These are phyloP conservation scores for Lissonota sp. DNA, from an alignment of 2,888 invertebrate species.

Conservation along the genomic window DNA sequence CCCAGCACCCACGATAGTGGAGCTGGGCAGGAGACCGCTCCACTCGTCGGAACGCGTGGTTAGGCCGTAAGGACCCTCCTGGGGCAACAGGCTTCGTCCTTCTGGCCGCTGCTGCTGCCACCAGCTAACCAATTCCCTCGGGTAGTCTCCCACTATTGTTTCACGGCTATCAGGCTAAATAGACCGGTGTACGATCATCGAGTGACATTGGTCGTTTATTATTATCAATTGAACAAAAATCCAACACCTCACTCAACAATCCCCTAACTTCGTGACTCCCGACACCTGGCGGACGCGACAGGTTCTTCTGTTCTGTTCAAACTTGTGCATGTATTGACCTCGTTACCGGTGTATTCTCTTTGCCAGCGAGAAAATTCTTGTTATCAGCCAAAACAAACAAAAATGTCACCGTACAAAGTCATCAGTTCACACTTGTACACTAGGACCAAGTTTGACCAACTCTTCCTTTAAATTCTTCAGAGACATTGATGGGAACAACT, in stretches of 20 bases:
- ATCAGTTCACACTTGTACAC: too few relatives aligned
- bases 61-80: conserved; percentile 80
- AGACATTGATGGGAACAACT: background rate
- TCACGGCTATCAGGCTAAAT: conserved; percentile 47
- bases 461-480: background rate
- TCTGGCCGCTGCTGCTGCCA: conserved; percentile 65
- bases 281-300: conserved; percentile 45
- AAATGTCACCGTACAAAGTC: too few relatives aligned
- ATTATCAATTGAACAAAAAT: background rate
- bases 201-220: conserved; percentile 50
- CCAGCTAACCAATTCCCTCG: conserved; percentile 60
- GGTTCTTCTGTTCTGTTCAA: conserved; percentile 20
- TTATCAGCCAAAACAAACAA: background rate
- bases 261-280: conserved; percentile 12
- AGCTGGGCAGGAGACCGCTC: conserved; percentile 84
- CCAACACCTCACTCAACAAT: conserved; percentile 17
- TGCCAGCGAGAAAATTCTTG: background rate
- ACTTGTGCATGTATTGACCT: conserved; percentile 55
- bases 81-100: conserved; percentile 77
- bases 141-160: conserved; percentile 62
- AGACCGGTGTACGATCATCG: conserved; percentile 25
- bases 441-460: too few relatives aligned
- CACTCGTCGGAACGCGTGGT: conserved; percentile 84
- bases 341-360: conserved; percentile 13
- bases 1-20: conserved; percentile 83